phyloP scores from a whole-genome alignment of 2,113 vertebrate species.

The Arenaria interpres region DNA sequence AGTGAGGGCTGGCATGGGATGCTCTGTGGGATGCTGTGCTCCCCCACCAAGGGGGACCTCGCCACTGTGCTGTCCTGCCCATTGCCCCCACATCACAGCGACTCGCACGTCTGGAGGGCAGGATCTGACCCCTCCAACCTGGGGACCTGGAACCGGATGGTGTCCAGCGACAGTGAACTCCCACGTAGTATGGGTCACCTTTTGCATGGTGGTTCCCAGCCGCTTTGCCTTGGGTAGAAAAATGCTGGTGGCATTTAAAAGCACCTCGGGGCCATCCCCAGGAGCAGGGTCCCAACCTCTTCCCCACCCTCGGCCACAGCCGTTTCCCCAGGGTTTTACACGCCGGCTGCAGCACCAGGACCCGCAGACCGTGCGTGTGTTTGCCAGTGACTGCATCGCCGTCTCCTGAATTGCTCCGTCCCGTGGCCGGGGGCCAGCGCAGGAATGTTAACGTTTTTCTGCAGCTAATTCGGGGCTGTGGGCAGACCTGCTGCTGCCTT shows the following conservation, averaged over 20 bases:
- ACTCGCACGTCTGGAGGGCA: accelerated
- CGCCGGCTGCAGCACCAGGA: accelerated
- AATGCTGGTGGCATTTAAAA: accelerated
- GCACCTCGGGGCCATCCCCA: accelerated
- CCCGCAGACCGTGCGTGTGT: accelerated
- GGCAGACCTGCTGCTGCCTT: not conserved
- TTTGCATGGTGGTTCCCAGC: accelerated
- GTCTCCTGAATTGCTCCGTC: not conserved
- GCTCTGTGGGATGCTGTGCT: not conserved
- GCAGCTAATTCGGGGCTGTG: not conserved
- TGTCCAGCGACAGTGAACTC: not conserved
- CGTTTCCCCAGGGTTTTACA: accelerated
- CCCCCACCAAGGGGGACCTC: accelerated
- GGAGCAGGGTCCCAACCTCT: not conserved
- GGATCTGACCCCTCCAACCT: not conserved
- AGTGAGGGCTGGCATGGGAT: not conserved
- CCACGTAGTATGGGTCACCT: accelerated
- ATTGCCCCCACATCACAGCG: accelerated
- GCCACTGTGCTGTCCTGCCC: not conserved
- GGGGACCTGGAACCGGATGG: not conserved
- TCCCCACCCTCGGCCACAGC: not conserved
- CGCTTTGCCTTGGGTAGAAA: not conserved
- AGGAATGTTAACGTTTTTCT: not conserved
- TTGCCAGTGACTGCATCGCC: not conserved
- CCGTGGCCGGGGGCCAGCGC: not conserved